Evolutionary conservation across 2,888 invertebrate species (phyloP), one percentile per base, ranked within the genome.

Genomic region (Ichneumon xanthorius): DNA sequence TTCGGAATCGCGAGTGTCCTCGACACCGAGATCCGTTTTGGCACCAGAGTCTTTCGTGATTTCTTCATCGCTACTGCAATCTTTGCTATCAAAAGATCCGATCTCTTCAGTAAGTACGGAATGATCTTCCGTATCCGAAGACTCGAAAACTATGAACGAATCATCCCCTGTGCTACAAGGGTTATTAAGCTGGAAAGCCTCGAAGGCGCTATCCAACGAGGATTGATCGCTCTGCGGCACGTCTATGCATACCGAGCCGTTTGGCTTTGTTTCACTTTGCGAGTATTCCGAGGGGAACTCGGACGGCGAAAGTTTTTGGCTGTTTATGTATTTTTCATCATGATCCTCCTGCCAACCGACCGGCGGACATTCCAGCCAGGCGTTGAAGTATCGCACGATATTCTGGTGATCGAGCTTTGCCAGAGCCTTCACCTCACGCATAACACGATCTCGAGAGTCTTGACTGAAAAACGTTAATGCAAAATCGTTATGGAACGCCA

Each of bases 281-380:
- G 90, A 89, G 48, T 88, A 82, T 76, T 93, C 92, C 1, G 91
- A 88, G 0, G 88, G 85, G 70, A 90, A 92, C 68, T 91, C 91
- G 2, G 91, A 91, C 0, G 87, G 88, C 3, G 90, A 87, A 22
- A 90, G 89, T 19, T 88, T 90, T 4, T 88, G 85, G 30, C 91
- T 90, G 40, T 94, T 94, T 89, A 95, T 94, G 95, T 96, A 96
- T 5, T 95, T 93, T 33, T 95, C 95, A 94, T 99, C 99, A 67
- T 96, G 96, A 40, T 96, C 95, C 90, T 97, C 97, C 93, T 98
- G 97, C 98, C 99, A 99, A 7, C 96, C 97, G 9, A 95, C 95
- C 2, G 99, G 99, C 9, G 99, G 99, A 82, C 96, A 96, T 94
- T 99, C 99, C 0, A 98, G 95, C 99, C 99, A 99, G 0, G 99